These are phyloP conservation scores for Pollenia griseotomentosa DNA, from an alignment of 2,888 invertebrate genomes.

Conservation along the genomic window DNA sequence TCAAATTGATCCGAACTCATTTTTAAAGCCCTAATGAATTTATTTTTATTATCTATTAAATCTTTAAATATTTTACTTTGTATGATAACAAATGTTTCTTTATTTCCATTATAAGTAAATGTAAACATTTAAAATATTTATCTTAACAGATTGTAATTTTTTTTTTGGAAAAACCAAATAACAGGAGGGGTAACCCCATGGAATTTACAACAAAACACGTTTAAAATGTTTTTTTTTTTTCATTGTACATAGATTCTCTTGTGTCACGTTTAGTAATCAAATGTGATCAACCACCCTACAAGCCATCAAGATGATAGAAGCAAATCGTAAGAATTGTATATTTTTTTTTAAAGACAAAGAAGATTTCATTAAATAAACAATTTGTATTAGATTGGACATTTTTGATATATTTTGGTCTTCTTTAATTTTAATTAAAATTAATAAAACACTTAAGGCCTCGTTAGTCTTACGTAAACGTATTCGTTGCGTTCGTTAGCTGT, in stretches of 20 bases:
- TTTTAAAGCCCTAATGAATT: too few species aligned
- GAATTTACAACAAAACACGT: constrained; percentile 44
- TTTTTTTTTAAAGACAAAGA: too few species aligned
- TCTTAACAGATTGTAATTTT: neutral
- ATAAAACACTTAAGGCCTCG: neutral
- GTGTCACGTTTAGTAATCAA: constrained; percentile 39
- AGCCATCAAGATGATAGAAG: neutral
- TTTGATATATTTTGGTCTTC: neutral
- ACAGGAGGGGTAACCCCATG: constrained; percentile 23
- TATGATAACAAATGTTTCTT: too few species aligned
- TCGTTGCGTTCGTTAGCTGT: too few species aligned
- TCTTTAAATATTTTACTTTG: too few species aligned
- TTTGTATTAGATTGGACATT: too few species aligned
- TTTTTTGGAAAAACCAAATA: constrained; percentile 2
- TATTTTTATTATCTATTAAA: too few species aligned
- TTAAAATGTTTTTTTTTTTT: neutral
- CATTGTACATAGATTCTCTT: constrained; percentile 1
- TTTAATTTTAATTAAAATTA: neutral
- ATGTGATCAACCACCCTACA: constrained; percentile 16
- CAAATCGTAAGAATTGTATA: neutral
- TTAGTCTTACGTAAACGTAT: too few species aligned
- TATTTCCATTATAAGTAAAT: neutral
- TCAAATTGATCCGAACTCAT: too few species aligned
- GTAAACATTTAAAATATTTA: neutral
- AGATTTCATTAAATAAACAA: too few species aligned